Percentiles rank a stretch among this genome's conserved stretches.
Conservation (phyloP, 2,113 vertebrate species). For the Entomyzon cyanotis region DNA sequence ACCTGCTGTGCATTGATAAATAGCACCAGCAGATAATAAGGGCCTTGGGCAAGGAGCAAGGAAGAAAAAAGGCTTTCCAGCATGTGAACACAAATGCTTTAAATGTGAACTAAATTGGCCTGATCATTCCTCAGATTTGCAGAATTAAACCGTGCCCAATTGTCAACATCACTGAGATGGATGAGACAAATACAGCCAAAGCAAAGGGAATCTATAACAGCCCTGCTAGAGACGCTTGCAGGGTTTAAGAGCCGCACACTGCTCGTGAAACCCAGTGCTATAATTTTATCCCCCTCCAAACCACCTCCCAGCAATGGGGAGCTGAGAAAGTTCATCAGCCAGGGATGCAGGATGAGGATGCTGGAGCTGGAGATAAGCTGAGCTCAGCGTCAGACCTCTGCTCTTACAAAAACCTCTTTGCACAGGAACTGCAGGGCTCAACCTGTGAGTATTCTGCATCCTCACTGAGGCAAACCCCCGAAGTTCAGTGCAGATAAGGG, state of each 20-base stretch:
- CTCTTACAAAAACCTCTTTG: not conserved
- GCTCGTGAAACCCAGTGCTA: accelerated
- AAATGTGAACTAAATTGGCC: conserved; percentile 58
- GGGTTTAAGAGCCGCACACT: not conserved
- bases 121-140: conserved; percentile 53
- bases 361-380: accelerated
- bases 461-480: accelerated
- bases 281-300: accelerated
- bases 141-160: conserved; percentile 49
- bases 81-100: conserved; percentile 48
- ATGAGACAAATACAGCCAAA: conserved; percentile 5
- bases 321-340: not conserved
- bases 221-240: not conserved
- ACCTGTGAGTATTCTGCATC: accelerated
- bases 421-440: not conserved
- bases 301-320: not conserved
- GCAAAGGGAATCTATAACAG: not conserved
- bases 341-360: not conserved
- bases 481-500: accelerated
- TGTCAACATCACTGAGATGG: conserved; percentile 40
- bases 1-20: conserved; percentile 54
- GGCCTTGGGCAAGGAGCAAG: conserved; percentile 14
- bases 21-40: conserved; percentile 43
- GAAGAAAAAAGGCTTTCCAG: conserved; percentile 14
- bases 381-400: not conserved